Percentiles rank a stretch among this genome's conserved stretches.
Conservation (phyloP, 2,113 vertebrate species). For the Hystrix brachyura region DNA sequence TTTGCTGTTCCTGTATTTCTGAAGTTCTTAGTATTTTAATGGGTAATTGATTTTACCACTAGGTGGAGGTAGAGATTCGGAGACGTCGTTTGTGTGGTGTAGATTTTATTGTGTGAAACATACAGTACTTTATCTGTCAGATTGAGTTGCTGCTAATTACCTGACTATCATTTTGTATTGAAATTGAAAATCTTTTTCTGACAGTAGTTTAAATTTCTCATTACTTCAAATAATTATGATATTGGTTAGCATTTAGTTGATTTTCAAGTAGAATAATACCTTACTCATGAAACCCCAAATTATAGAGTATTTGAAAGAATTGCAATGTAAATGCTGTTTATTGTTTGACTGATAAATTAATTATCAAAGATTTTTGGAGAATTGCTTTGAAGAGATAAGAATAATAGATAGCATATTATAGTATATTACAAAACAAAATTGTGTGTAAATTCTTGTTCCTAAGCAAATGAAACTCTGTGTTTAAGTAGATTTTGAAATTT, state of each 20-base stretch:
- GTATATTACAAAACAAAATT: constrained; percentile 19
- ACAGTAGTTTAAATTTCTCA: constrained; percentile 14
- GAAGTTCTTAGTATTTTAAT: not conserved
- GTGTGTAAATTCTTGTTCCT: not conserved
- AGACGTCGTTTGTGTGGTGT: not conserved
- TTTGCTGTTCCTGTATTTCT: not conserved
- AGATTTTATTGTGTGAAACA: constrained; percentile 32
- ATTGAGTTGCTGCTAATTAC: not conserved
- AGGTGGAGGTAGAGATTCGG: constrained; percentile 85
- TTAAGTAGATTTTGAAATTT: constrained; percentile 61
- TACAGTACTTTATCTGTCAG: not conserved
- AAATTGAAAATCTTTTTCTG: constrained; percentile 9
- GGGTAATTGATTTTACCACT: constrained; percentile 80
- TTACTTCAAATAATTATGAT: constrained; percentile 42
- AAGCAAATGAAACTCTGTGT: not conserved
- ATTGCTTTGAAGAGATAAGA: constrained; percentile 51
- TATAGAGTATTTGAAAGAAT: constrained; percentile 62
- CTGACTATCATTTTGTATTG: not conserved
- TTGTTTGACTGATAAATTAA: constrained; percentile 36
- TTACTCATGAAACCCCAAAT: constrained; percentile 38
- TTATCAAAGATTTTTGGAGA: constrained; percentile 12
- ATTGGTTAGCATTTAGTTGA: not conserved
- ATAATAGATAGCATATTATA: constrained; percentile 28
- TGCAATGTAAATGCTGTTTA: constrained; percentile 20
- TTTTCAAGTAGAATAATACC: constrained; percentile 50